Base-by-base conservation (phyloP, 2,888 invertebrate genomes). In the Mesorhabditis sp. region DNA sequence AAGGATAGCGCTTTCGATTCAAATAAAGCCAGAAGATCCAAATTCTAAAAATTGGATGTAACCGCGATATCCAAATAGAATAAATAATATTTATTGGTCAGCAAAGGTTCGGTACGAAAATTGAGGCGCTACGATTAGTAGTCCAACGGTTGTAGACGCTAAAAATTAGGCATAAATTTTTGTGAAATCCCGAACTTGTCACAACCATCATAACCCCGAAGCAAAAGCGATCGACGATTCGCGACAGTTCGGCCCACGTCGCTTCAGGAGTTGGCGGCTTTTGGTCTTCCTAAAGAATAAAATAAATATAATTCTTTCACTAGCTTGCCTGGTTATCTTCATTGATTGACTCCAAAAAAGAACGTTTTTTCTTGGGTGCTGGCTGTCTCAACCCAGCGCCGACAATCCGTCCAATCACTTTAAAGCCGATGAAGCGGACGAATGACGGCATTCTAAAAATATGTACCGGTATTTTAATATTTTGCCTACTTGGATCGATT, bases 341-440 rank as follows among this genome's bases (percentile, higher is more conserved):
- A 50, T 50, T 50, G 58, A 13, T 50, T 50, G 58, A 50, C 0
- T 50, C n/a, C n/a, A 50, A n/a, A 50, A 2, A 50, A n/a, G 68
- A 28, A 66, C 67, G 28, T 62, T 62, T 50, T 62, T 61, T 62
- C 44, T 3, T 3, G 43, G 58, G 15, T 45, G 61, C 67, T 41
- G 50, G n/a, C 45, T 45, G 43, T 43, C 67, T 68, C 66, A 67
- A 45, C 42, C 65, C 68, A 43, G 80, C 86, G 82, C 80, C 87
- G 86, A 74, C 87, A 69, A 7, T 84, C 43, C 69, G 75, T 44
- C 42, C 87, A 84, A 87, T 76, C 45, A 86, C 69, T 43, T 84
- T 78, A 70, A 87, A 84, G 65, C 86, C 85, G 3, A 87, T 61
- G 62, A 81, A 76, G 66, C 83, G 78, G 67, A 87, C 76, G 86